Evolutionary conservation across 2,797 vertebrate species (phyloP).

Genomic region (Enteromius fasciolatus): DNA sequence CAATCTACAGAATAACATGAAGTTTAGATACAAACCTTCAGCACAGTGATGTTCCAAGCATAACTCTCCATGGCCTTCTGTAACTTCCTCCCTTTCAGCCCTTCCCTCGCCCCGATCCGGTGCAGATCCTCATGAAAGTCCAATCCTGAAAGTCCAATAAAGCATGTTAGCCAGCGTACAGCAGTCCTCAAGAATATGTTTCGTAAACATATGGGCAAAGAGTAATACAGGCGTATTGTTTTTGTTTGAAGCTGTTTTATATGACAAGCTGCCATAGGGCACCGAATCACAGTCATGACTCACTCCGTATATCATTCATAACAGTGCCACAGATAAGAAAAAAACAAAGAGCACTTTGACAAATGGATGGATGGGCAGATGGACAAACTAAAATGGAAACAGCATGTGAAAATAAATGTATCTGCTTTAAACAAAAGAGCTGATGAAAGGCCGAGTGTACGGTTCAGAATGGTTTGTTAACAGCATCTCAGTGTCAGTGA

Average conservation of each 20-base stretch:
- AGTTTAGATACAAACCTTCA: slow-evolving; percentile 82
- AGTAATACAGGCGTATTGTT: background rate
- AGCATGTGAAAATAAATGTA: background rate
- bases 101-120: slow-evolving; percentile 86
- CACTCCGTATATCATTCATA: slow-evolving; percentile 17
- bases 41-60: slow-evolving; percentile 97
- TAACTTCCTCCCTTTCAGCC: slow-evolving; percentile 88
- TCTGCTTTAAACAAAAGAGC: slow-evolving; percentile 7
- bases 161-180: background rate
- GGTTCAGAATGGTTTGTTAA: background rate
- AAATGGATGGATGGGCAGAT: slow-evolving; percentile 11
- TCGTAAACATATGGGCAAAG: slow-evolving; percentile 10
- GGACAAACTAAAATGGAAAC: slow-evolving; percentile 13
- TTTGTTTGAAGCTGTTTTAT: background rate
- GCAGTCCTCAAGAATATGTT: background rate
- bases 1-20: background rate
- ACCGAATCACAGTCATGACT: slow-evolving; percentile 5
- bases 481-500: background rate
- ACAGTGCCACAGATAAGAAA: background rate
- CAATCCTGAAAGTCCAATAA: slow-evolving; percentile 76
- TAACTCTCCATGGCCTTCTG: slow-evolving; percentile 95
- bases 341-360: slow-evolving; percentile 9
- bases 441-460: background rate
- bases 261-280: slow-evolving; percentile 1
- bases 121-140: slow-evolving; percentile 92